These are phyloP conservation scores for Rachycentron canadum DNA, from an alignment of 2,797 vertebrate genomes.

Conservation along the genomic window DNA sequence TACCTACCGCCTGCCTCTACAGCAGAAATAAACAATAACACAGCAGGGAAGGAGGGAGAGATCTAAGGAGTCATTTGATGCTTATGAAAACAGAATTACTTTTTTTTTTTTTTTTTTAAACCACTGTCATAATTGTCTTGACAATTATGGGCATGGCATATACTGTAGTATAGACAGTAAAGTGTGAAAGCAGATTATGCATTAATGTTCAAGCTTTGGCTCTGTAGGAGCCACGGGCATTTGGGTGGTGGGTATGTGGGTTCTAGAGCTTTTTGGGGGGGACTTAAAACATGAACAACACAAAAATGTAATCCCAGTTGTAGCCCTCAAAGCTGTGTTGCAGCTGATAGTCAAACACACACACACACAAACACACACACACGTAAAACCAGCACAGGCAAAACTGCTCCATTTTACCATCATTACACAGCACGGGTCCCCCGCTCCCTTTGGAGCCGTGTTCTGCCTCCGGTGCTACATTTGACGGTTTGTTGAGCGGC, in stretches of 20 bases:
- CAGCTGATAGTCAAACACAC: conserved; percentile 75
- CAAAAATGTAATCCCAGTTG: conserved; percentile 81
- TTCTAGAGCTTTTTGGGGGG: conserved; percentile 56
- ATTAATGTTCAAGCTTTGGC: conserved; percentile 71
- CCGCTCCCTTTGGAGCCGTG: conserved; percentile 84
- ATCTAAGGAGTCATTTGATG: conserved; percentile 76
- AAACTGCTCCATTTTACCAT: conserved; percentile 83
- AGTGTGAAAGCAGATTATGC: conserved; percentile 79
- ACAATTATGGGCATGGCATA: conserved; percentile 75
- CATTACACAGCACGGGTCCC: conserved; percentile 85
- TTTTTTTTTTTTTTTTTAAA: conserved; percentile 36
- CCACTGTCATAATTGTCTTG: conserved; percentile 76
- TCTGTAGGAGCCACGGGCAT: conserved; percentile 67
- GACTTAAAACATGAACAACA: conserved; percentile 73
- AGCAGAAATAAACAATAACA: conserved; percentile 80
- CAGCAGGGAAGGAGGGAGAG: conserved; percentile 68
- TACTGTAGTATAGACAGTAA: conserved; percentile 65
- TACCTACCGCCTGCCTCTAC: conserved; percentile 75
- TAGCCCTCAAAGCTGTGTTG: conserved; percentile 77
- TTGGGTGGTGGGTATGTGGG: conserved; percentile 62
- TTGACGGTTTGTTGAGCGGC: conserved; percentile 86
- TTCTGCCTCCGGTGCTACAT: conserved; percentile 86
- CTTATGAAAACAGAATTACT: conserved; percentile 75
- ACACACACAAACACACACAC: conserved; percentile 40
- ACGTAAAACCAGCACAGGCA: conserved; percentile 73